Percentiles rank a stretch among this genome's conserved stretches.
Evolutionary conservation across 2,888 invertebrate genomes (phyloP).

Genomic region (Caenorhabditis sulstoni): DNA sequence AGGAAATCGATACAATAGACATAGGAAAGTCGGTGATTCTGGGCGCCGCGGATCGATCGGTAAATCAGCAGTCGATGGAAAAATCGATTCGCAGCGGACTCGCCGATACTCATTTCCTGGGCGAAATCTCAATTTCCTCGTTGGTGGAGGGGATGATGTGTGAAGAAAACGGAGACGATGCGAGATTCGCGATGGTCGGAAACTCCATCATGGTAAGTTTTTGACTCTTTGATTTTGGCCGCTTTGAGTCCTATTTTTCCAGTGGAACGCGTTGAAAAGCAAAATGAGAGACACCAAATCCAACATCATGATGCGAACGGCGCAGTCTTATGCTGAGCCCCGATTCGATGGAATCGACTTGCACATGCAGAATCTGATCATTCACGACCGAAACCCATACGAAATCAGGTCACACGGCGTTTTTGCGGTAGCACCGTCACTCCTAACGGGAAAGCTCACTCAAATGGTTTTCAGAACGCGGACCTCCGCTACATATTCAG

Average conservation of each 20-base stretch:
- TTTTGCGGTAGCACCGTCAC: not conserved
- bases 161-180: slow-evolving; percentile 5
- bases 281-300: slow-evolving; percentile 12
- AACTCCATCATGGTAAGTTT: slow-evolving; percentile 24
- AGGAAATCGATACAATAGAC: slow-evolving; percentile 13
- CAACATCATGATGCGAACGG: not conserved
- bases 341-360: slow-evolving; percentile 27
- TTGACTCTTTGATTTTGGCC: not conserved
- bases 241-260: slow-evolving; percentile 2
- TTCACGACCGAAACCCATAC: not conserved
- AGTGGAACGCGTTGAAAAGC: slow-evolving; percentile 34
- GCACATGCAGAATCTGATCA: too few relatives aligned
- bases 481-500: slow-evolving; percentile 20
- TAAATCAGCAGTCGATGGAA: not conserved
- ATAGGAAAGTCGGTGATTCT: slow-evolving; percentile 26
- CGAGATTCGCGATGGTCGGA: slow-evolving; percentile 35
- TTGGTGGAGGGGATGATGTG: slow-evolving; percentile 22
- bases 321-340: not conserved
- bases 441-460: not conserved
- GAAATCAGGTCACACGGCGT: slow-evolving; percentile 3
- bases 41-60: slow-evolving; percentile 8
- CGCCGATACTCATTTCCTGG: not conserved
- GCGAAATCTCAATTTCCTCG: slow-evolving; percentile 19
- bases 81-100: slow-evolving; percentile 14
- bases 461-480: not conserved